Base-by-base conservation (phyloP, 2,113 vertebrate species). In the Sorex fumeus region DNA sequence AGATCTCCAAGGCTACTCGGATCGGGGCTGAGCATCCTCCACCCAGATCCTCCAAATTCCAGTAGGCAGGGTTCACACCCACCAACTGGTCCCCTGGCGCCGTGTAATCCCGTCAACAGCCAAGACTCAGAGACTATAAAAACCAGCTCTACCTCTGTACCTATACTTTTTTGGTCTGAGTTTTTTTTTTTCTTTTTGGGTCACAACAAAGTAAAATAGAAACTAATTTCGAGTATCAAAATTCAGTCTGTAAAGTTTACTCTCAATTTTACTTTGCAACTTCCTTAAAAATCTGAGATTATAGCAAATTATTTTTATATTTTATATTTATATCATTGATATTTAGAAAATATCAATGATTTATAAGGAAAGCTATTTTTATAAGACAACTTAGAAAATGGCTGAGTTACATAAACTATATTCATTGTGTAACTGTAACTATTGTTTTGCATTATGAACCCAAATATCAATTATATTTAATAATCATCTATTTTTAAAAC, bases 361-460 rank as follows among this genome's bases (percentile, higher is more conserved):
- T 88, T 71, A 90, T 78, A 57, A 77, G 25, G 76, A 90, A 71
- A 71, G 2, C 1, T 16, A 83, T 88, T 71, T 87, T 93, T 82
- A n/a, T 21, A 69, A 88, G 78, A 79, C 10, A 90, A 93, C 2
- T 36, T 90, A 21, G 28, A 74, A 92, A 92, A 85, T 69, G 43
- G 28, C 23, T 94, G 8, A 76, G 57, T 87, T 84, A 89, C 80
- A 91, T 60, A 84, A 93, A 87, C 16, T 82, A 3, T n/a, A 53
- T 28, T 84, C 15, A 62, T 93, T 94, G 47, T 50, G 47, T 94
- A 23, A 25, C 84, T 91, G 9, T 90, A 80, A 50, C 53, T 79
- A 80, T 69, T 92, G 79, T 89, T 12, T 71, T 11, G 32, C n/a
- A 34, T 23, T 76, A 87, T 9, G 27, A 93, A 86, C 6, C 30